Conservation (phyloP, 2,113 vertebrate genomes). For the Mormyrus lacerda region DNA sequence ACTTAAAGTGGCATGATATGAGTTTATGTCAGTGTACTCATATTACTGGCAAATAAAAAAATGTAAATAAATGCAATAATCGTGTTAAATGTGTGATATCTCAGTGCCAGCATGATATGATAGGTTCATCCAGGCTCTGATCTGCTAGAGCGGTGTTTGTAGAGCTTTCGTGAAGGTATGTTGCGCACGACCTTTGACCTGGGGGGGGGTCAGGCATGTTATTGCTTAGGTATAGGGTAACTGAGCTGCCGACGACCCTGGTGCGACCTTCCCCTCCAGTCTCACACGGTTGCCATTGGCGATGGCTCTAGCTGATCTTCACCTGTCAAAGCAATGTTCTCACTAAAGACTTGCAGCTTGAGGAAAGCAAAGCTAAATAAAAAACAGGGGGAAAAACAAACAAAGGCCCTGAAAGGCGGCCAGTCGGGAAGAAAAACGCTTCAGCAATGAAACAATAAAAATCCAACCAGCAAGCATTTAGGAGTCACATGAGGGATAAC, state of each 20-base stretch:
- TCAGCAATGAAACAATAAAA: slow-evolving; percentile 23
- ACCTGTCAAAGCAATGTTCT: slow-evolving; percentile 67
- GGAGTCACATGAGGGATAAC: not conserved
- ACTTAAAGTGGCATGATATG: not conserved
- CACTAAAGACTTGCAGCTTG: slow-evolving; percentile 59
- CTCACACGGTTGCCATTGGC: slow-evolving; percentile 55
- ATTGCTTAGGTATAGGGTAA: slow-evolving; percentile 61
- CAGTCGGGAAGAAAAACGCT: slow-evolving; percentile 1
- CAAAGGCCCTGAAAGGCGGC: slow-evolving; percentile 25
- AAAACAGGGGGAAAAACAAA: slow-evolving; percentile 42
- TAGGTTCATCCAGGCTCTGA: slow-evolving; percentile 18
- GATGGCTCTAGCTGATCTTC: slow-evolving; percentile 60
- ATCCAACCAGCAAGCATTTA: not conserved
- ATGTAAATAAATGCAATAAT: not conserved
- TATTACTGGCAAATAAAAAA: not conserved
- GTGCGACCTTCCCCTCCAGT: slow-evolving; percentile 43
- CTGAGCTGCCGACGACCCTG: slow-evolving; percentile 52
- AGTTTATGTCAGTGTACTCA: not conserved
- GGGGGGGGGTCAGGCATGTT: slow-evolving; percentile 45
- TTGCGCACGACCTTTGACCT: slow-evolving; percentile 51
- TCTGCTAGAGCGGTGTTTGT: slow-evolving; percentile 33
- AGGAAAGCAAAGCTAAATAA: slow-evolving; percentile 51
- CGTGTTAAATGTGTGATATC: not conserved
- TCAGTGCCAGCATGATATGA: not conserved
- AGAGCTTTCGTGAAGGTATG: slow-evolving; percentile 47